phyloP scores from a whole-genome alignment of 2,888 invertebrate genomes.

The Pyrocoelia pectoralis region DNA sequence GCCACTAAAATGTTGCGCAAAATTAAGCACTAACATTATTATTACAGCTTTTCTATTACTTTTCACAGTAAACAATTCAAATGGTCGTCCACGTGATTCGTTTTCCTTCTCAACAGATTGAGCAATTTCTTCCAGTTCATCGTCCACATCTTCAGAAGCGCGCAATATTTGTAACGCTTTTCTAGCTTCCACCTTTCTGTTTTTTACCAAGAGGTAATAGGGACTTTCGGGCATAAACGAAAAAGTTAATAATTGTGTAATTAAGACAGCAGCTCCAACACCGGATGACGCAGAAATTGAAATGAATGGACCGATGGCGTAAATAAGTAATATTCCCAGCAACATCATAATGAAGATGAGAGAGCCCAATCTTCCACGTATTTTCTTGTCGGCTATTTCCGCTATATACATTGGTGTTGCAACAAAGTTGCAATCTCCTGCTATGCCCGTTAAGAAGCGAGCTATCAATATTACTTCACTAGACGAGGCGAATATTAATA shows the following conservation, averaged over 20 bases:
- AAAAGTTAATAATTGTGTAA: slow-evolving; percentile 49
- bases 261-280: slow-evolving; percentile 48
- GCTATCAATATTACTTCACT: slow-evolving; percentile 52
- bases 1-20: slow-evolving; percentile 55
- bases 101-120: not conserved
- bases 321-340: slow-evolving; percentile 53
- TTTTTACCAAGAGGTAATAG: slow-evolving; percentile 51
- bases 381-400: slow-evolving; percentile 56
- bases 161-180: not conserved
- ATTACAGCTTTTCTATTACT: slow-evolving; percentile 55
- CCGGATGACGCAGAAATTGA: slow-evolving; percentile 51
- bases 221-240: slow-evolving; percentile 57
- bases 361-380: slow-evolving; percentile 54
- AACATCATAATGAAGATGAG: slow-evolving; percentile 57
- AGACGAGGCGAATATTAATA: slow-evolving; percentile 51
- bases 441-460: slow-evolving; percentile 54
- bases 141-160: not conserved
- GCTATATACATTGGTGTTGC: slow-evolving; percentile 58
- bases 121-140: slow-evolving; percentile 7
- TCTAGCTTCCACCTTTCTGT: not conserved
- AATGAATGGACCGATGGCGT: slow-evolving; percentile 53
- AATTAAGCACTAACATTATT: slow-evolving; percentile 56
- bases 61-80: slow-evolving; percentile 52
- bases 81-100: slow-evolving; percentile 30
- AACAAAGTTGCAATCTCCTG: slow-evolving; percentile 56